Evolutionary conservation across 2,888 invertebrate genomes (phyloP).

Genomic region (Merodon equestris): DNA sequence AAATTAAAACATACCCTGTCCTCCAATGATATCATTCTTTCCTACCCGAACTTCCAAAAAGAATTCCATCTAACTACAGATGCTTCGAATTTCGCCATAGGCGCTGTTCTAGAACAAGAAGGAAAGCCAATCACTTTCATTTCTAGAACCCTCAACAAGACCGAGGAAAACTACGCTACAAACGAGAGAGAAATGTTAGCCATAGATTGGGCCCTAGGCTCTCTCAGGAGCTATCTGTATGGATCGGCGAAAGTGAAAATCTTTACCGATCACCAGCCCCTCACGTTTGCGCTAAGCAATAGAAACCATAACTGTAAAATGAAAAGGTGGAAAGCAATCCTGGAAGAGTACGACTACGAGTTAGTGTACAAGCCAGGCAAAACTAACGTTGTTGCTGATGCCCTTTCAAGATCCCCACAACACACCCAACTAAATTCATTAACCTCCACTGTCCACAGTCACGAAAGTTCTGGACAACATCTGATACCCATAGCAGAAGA

Average conservation of each 20-base stretch:
- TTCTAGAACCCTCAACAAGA: constrained; percentile 9
- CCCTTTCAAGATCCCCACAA: not conserved
- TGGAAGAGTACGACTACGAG: constrained; percentile 2
- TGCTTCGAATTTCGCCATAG: constrained; percentile 38
- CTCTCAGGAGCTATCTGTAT: constrained; percentile 74
- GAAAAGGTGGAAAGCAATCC: not conserved
- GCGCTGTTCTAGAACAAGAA: constrained; percentile 24
- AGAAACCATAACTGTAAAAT: not conserved
- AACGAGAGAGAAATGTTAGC: constrained; percentile 75
- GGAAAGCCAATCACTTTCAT: constrained; percentile 41
- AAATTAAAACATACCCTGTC: constrained; percentile 13
- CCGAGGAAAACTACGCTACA: constrained; percentile 50
- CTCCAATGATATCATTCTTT: constrained; percentile 24
- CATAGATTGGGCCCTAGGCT: constrained; percentile 74
- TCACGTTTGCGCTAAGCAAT: constrained; percentile 1
- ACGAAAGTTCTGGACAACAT: constrained; percentile 8
- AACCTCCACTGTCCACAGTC: constrained; percentile 3
- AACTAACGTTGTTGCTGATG: not conserved
- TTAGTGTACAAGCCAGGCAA: constrained; percentile 1
- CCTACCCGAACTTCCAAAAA: constrained; percentile 24
- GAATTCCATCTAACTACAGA: constrained; percentile 42
- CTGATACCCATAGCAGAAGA: not conserved
- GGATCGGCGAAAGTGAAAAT: constrained; percentile 70
- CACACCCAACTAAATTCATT: constrained; percentile 5
- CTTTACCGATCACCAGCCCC: constrained; percentile 51